Base-by-base conservation (phyloP, 1,140 invertebrate genomes). In the Plodia interpunctella region DNA sequence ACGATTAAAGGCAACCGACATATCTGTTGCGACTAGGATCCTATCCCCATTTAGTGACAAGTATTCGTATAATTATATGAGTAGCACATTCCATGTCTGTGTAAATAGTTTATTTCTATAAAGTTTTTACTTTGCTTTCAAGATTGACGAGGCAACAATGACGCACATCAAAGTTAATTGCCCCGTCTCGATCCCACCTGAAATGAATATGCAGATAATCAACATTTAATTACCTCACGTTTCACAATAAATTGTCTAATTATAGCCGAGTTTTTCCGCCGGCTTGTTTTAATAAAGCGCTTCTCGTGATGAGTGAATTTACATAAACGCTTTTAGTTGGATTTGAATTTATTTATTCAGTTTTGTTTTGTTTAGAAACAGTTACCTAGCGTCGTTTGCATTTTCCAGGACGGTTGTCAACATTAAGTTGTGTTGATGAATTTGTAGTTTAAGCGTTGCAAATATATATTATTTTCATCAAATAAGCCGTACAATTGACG, bases 101-200 rank as follows among this genome's bases (percentile, higher is more conserved):
- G n/a, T n/a, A n/a, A n/a, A n/a, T n/a, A 44, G 5, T 11, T 44
- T 15, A 1, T 6, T 5, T 5, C 38, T 44, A 10, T 44, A 3
- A 2, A 3, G 0, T 44, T 3, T 15, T 44, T 44, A 44, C 2
- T 44, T 44, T 44, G n/a, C 20, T 15, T 10, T 53, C 5, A n/a
- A 25, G 21, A 53, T 53, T 53, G 51, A 53, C 51, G 51, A 53
- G 51, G 51, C 25, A 53, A 25, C 51, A 53, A 53, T 53, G 51
- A n/a, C 21, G 51, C 19, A n/a, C 19, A 53, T 53, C 51, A n/a
- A 53, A 53, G 51, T 53, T 53, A 53, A 53, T 53, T 53, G 28
- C 51, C 13, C 38, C 38, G 10, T 13, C 51, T 25, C 10, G 2
- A 53, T 53, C 10, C 21, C 51, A 53, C 51, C 51, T 53, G 19